Percentiles rank a stretch among this genome's conserved stretches.
These are phyloP conservation scores for Dascillus cervinus DNA, from an alignment of 2,888 invertebrate genomes.

Conservation along the genomic window DNA sequence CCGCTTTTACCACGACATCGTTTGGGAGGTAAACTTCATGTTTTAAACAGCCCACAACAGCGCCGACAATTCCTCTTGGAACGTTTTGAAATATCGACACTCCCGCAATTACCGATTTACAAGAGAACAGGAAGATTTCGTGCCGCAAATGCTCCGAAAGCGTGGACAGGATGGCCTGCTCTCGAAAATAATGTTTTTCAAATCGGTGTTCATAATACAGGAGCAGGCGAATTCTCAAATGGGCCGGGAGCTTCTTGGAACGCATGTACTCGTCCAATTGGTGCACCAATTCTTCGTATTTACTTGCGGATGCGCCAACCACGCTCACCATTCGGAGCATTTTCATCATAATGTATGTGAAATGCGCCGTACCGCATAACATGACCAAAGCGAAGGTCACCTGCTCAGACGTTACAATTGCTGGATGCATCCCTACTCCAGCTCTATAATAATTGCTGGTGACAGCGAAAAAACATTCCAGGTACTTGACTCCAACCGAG, in stretches of 20 bases:
- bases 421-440: slow-evolving; percentile 18
- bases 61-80: slow-evolving; percentile 42
- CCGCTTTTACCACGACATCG: slow-evolving; percentile 41
- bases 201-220: slow-evolving; percentile 40
- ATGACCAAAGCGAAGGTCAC: slow-evolving; percentile 19
- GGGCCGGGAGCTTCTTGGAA: slow-evolving; percentile 37
- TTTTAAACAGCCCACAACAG: slow-evolving; percentile 46
- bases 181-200: slow-evolving; percentile 39
- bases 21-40: slow-evolving; percentile 47
- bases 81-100: slow-evolving; percentile 48
- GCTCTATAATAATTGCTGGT: slow-evolving; percentile 29
- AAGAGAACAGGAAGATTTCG: slow-evolving; percentile 49
- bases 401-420: slow-evolving; percentile 17
- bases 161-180: slow-evolving; percentile 32
- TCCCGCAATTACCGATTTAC: slow-evolving; percentile 47
- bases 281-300: slow-evolving; percentile 39
- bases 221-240: slow-evolving; percentile 35
- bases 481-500: slow-evolving; percentile 6
- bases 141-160: slow-evolving; percentile 37
- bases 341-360: slow-evolving; percentile 28
- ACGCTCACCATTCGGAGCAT: slow-evolving; percentile 30
- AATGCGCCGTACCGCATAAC: slow-evolving; percentile 25
- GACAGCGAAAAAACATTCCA: slow-evolving; percentile 19
- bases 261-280: slow-evolving; percentile 39
- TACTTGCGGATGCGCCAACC: slow-evolving; percentile 30